These are phyloP conservation scores for Chamaea fasciata DNA, from an alignment of 2,113 vertebrate genomes.

Conservation along the genomic window DNA sequence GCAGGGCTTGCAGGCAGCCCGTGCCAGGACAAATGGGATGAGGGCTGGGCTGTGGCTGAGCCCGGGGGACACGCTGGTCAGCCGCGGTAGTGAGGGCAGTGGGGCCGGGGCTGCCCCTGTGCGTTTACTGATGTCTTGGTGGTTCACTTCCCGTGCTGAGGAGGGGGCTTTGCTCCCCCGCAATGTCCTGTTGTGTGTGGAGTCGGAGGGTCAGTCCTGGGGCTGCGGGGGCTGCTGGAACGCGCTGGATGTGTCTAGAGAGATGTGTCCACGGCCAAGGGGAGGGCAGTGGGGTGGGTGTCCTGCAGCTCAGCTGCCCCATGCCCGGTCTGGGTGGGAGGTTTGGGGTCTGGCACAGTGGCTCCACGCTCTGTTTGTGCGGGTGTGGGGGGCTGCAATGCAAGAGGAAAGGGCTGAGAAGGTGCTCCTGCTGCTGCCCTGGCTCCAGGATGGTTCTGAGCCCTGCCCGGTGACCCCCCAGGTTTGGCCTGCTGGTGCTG, in stretches of 20 bases:
- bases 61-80: fast-evolving
- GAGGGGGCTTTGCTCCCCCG: not conserved
- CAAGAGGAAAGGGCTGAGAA: not conserved
- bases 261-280: fast-evolving
- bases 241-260: fast-evolving
- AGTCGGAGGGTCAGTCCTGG: fast-evolving
- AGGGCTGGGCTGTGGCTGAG: not conserved
- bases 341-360: not conserved
- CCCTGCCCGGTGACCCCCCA: not conserved
- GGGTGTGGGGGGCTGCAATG: not conserved
- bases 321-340: fast-evolving
- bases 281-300: not conserved
- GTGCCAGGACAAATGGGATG: fast-evolving
- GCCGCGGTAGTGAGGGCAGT: not conserved
- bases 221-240: not conserved
- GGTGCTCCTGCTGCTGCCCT: not conserved
- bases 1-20: not conserved
- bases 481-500: not conserved
- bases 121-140: not conserved
- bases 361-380: fast-evolving
- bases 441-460: not conserved
- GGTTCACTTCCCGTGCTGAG: not conserved
- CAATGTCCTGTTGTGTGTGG: fast-evolving
- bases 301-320: not conserved
- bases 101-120: fast-evolving